Percentiles rank a stretch among this genome's conserved stretches.
Evolutionary conservation across 1,140 invertebrate species (phyloP).

Genomic region (Ridgeia piscesae): DNA sequence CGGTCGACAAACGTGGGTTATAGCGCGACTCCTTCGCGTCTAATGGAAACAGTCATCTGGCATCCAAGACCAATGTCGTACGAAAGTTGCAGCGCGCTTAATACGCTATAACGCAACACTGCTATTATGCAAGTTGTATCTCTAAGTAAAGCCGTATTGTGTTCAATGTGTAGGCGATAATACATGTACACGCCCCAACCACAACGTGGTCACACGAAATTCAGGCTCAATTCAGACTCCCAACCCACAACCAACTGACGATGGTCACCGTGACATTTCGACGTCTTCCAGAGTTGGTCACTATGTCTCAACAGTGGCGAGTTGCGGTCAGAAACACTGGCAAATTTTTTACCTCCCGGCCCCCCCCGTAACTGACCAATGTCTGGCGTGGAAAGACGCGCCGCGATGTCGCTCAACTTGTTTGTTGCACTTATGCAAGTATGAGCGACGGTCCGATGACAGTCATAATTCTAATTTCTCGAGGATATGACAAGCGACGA

Average conservation of each 20-base stretch:
- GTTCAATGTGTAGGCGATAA: background rate
- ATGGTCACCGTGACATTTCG: background rate
- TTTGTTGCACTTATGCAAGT: background rate
- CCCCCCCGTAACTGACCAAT: too few species aligned
- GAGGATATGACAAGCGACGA: background rate
- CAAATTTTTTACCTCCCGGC: background rate
- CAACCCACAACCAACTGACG: background rate
- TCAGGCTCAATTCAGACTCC: background rate
- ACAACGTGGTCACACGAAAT: background rate
- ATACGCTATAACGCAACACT: background rate
- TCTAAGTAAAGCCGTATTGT: background rate
- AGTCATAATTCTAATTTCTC: background rate
- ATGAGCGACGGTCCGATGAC: background rate
- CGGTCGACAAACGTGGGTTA: background rate
- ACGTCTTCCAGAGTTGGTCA: background rate
- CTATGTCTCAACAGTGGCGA: background rate
- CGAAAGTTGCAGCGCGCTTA: background rate
- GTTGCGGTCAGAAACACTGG: background rate
- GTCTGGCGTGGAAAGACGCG: too few species aligned
- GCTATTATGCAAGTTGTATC: background rate
- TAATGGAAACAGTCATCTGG: background rate
- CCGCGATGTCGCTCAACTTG: too few species aligned
- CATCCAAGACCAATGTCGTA: background rate
- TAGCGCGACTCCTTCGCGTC: background rate
- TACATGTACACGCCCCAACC: background rate